phyloP scores from a whole-genome alignment of 2,888 invertebrate species.

The Harpalus rubripes region DNA sequence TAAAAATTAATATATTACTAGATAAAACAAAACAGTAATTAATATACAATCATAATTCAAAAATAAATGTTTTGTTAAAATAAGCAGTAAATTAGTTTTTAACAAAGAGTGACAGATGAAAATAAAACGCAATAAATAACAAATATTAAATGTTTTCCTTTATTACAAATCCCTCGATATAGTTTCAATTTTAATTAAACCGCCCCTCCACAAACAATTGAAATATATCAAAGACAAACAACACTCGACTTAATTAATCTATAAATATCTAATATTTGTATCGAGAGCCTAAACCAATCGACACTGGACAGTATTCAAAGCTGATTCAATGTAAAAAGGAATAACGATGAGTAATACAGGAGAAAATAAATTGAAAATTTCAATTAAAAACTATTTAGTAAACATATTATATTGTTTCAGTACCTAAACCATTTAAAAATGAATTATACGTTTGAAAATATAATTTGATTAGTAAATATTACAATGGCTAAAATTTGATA shows the following conservation, averaged over 20 bases:
- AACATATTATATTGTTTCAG: too few relatives aligned
- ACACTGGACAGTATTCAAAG: not conserved
- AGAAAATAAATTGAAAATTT: too few relatives aligned
- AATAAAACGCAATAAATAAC: slow-evolving; percentile 47
- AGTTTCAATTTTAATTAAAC: slow-evolving; percentile 49
- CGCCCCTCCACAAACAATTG: slow-evolving; percentile 18
- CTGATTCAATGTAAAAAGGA: not conserved
- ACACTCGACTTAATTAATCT: slow-evolving; percentile 54
- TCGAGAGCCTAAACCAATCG: slow-evolving; percentile 40
- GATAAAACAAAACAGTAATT: slow-evolving; percentile 17
- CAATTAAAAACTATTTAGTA: too few relatives aligned
- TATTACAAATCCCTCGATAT: slow-evolving; percentile 42
- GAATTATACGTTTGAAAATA: too few relatives aligned
- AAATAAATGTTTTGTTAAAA: slow-evolving; percentile 17
- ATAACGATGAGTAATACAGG: not conserved
- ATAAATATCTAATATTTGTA: slow-evolving; percentile 56
- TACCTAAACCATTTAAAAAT: too few relatives aligned
- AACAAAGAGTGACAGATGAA: slow-evolving; percentile 24
- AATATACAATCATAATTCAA: slow-evolving; percentile 28
- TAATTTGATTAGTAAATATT: too few relatives aligned
- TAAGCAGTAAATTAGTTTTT: slow-evolving; percentile 37
- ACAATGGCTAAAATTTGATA: too few relatives aligned
- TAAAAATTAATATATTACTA: slow-evolving; percentile 10
- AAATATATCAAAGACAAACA: slow-evolving; percentile 46
- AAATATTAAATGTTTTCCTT: slow-evolving; percentile 29